Evolutionary conservation across 92 coral and sea anemone species (phyloP).

Genomic region (Phenganax subtilis): DNA sequence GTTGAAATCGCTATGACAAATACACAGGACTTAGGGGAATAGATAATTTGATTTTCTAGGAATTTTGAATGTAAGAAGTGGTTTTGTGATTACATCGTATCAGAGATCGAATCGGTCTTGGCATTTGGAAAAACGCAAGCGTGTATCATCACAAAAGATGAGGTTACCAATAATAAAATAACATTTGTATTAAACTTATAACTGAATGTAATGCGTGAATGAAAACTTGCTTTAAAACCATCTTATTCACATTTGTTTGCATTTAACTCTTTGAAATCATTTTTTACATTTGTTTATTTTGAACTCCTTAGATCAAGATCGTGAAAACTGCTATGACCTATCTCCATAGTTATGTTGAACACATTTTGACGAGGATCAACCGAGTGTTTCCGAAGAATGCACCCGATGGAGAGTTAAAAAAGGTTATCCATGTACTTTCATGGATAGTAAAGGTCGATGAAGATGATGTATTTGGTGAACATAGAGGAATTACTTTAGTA

Average conservation of each 20-base stretch:
- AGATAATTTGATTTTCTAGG: constrained; percentile 32
- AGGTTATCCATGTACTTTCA: constrained; percentile 60
- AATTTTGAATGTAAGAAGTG: constrained; percentile 71
- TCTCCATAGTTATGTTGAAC: constrained; percentile 58
- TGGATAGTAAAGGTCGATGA: constrained; percentile 21
- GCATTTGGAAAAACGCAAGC: constrained; percentile 47
- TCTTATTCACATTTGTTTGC: no score
- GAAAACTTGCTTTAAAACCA: not conserved
- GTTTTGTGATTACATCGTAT: constrained; percentile 62
- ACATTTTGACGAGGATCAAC: constrained; percentile 64
- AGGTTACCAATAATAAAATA: constrained; percentile 45
- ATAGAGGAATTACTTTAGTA: not conserved
- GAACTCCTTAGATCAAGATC: constrained; percentile 54
- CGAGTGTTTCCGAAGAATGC: constrained; percentile 71
- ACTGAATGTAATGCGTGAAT: not conserved
- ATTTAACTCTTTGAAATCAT: no score
- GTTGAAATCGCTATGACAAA: no score
- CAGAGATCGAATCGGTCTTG: constrained; percentile 59
- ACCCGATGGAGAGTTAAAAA: constrained; percentile 69
- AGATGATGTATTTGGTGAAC: constrained; percentile 23
- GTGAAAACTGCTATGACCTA: constrained; percentile 52
- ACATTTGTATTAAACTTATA: not conserved
- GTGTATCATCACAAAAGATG: constrained; percentile 66
- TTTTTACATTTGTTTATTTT: not conserved
- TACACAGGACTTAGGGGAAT: not conserved